Evolutionary conservation across 2,888 invertebrate species (phyloP).

Genomic region (Desoria tigrina): DNA sequence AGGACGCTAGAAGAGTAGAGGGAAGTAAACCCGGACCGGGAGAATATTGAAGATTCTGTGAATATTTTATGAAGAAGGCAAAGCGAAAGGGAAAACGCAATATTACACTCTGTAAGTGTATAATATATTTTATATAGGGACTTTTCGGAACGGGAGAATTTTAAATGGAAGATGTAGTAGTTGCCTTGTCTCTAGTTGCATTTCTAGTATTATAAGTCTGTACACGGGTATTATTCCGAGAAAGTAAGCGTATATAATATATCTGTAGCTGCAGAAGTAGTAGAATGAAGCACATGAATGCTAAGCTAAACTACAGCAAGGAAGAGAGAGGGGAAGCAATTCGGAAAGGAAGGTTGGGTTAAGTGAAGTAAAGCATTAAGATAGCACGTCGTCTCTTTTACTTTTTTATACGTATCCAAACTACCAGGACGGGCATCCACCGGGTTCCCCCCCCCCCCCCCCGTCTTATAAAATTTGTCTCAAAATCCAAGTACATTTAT

Average conservation of each 20-base stretch:
- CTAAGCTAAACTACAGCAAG: neutral
- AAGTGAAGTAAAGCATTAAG: constrained; percentile 18
- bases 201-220: neutral
- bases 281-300: constrained; percentile 7
- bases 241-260: neutral
- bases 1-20: neutral
- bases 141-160: neutral
- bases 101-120: no score
- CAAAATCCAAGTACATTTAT: no score
- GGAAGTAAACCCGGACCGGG: constrained; percentile 1
- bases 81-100: constrained; percentile 19
- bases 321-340: constrained; percentile 15
- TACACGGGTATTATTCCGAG: neutral
- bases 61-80: constrained; percentile 22
- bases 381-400: neutral
- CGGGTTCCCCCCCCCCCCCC: no score
- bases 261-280: neutral
- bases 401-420: neutral
- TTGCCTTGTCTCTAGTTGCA: neutral
- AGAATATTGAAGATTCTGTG: constrained; percentile 19
- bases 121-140: no score
- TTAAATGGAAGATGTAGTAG: neutral
- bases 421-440: neutral
- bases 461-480: no score
- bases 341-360: constrained; percentile 15